Evolutionary conservation across 2,113 vertebrate species (phyloP), one percentile per base, ranked within the genome.

Genomic region (Crotalus tigris): DNA sequence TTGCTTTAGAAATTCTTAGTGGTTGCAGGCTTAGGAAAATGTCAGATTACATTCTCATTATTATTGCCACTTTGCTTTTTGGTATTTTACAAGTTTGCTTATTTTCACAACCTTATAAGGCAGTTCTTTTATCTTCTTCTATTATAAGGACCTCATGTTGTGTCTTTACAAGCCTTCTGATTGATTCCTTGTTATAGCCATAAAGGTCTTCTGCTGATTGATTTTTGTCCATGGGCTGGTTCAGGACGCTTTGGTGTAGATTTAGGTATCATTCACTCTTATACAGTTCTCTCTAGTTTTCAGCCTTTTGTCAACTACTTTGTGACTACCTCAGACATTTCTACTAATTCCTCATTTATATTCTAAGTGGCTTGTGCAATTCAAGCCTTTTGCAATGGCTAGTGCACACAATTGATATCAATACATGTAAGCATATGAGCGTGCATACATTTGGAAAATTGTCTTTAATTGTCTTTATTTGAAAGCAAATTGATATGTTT

Each of bases 401-500:
- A 44, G 75, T 44, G 44, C 17, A 44, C 7, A 44, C 3, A 44
- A 44, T 81, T 81, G 21, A 21, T 17, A 81, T 44, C 21, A 81
- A 81, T 81, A 21, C 75, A 44, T 81, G 33, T 81, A 44, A 81
- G 33, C 33, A 81, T 81, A 44, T 81, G 33, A 81, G 7, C 0
- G 3, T 44, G 33, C 17, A 44, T 44, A 21, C 21, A 44, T 44
- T 9, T 81, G 75, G 75, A 44, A 81, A 39, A 54, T 53, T 90
- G 29, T 26, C 21, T 44, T 87, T 90, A 39, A 54, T 53, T 90
- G 29, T 26, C 21, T 44, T 87, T 90, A 53, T 86, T 86, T 90
- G 24, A 81, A 92, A 94, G 21, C 3, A 19, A 29, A 0, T 4
- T 21, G 92, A n/a, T 29, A 0, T 96, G 0, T 93, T n/a, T 97